These are phyloP conservation scores for Epinotia brunnichana DNA, from an alignment of 2,888 invertebrate species.

Conservation along the genomic window DNA sequence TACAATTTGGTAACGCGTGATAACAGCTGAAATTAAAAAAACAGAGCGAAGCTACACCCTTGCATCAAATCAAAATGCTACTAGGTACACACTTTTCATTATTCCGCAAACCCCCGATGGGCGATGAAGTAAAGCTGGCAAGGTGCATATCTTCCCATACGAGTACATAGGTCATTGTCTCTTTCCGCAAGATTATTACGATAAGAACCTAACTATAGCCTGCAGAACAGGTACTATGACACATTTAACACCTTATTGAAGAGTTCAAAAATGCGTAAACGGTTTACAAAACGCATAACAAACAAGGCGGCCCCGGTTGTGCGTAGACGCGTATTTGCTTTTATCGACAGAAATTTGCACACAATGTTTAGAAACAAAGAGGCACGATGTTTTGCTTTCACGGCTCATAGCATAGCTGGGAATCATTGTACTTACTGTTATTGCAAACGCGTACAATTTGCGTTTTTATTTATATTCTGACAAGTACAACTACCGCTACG, in stretches of 20 bases:
- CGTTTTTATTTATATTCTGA: conserved; percentile 55
- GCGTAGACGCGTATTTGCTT: conserved; percentile 66
- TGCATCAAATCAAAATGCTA: background rate
- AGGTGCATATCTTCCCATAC: background rate
- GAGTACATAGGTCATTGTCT: conserved; percentile 4
- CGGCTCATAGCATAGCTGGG: conserved; percentile 58
- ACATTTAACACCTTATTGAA: conserved; percentile 30
- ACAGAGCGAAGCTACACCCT: background rate
- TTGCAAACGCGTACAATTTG: conserved; percentile 55
- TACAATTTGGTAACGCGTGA: background rate
- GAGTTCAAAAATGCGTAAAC: conserved; percentile 46
- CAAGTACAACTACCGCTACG: conserved; percentile 29
- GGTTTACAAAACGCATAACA: conserved; percentile 52
- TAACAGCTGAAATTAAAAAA: background rate
- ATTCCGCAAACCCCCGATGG: background rate
- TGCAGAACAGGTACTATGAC: conserved; percentile 5
- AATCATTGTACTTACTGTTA: conserved; percentile 67
- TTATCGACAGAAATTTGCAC: conserved; percentile 74
- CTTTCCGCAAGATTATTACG: conserved; percentile 20
- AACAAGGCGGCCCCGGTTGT: conserved; percentile 53
- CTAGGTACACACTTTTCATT: background rate
- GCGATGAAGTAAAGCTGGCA: background rate
- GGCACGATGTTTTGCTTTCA: conserved; percentile 67
- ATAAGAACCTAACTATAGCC: background rate
- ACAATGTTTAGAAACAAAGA: conserved; percentile 76